Base-by-base conservation (phyloP, 1,140 invertebrate genomes). In the Cydia pomonella region DNA sequence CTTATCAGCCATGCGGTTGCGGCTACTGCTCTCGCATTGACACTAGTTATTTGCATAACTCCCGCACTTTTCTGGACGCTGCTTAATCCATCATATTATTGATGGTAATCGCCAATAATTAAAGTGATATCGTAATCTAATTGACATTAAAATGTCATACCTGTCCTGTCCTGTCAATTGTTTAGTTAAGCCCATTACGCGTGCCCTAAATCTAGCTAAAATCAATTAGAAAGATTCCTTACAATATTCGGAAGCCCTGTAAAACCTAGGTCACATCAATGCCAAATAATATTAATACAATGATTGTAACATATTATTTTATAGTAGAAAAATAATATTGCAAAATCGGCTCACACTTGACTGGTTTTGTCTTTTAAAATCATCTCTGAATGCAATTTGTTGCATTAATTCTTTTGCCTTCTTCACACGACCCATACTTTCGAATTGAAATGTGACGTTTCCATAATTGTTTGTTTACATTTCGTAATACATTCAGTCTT, bases 401-500 rank as follows among this genome's bases (percentile, higher is more conserved):
- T 66, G 33, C 59, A 66, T 21, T 25, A 29, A 25, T 33, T 69
- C 29, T 69, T 69, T 16, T 29, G 64, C 29, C 13, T 69, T 25
- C n/a, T 64, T 69, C 64, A 69, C 64, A 69, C 64, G 27, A n/a
- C 64, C 18, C 62, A 7, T 69, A 69, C 64, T 69, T 69, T 69
- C 64, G 38, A 69, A 69, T 38, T 38, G 29, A 33, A 69, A 69
- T 33, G 64, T 69, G 64, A 69, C 64, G 27, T 33, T 21, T 69
- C 12, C n/a, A 66, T 66, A 33, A 33, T 38, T 64, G 63, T 64
- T 64, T 64, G 63, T 69, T 69, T 69, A 38, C 64, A 69, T 41
- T 69, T 69, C 7, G 53, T 12, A 59, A 69, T 2, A 21, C 3
- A n/a, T 38, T n/a, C 63, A 7, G 25, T 64, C 33, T 64, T n/a